A percentile compares a stretch with the other conserved stretches of the same genome.
Evolutionary conservation across 2,888 invertebrate genomes (phyloP).

Genomic region (Lasioglossum vierecki): DNA sequence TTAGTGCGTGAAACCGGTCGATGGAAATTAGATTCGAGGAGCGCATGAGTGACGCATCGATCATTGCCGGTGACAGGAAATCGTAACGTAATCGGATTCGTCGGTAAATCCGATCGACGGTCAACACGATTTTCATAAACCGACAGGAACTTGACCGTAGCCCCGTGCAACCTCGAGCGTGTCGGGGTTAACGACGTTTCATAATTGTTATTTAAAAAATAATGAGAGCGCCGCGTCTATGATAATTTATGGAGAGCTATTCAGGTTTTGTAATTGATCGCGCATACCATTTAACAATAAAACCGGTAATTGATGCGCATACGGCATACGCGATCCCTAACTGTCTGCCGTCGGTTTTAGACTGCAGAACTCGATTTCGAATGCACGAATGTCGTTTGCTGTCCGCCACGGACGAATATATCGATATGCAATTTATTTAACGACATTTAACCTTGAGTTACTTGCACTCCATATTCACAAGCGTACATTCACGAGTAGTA

Average conservation of each 20-base stretch:
- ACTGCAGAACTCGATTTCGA: neutral
- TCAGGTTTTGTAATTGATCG: neutral
- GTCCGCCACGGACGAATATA: too few relatives aligned
- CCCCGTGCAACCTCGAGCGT: neutral
- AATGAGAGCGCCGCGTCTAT: neutral
- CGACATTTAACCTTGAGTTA: too few relatives aligned
- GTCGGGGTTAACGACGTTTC: neutral
- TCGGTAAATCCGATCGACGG: neutral
- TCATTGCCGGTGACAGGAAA: neutral
- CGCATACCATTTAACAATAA: neutral
- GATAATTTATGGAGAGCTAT: slow-evolving; percentile 3
- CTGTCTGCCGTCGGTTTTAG: neutral
- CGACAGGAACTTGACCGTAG: neutral
- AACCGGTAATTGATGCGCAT: neutral
- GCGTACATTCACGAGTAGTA: too few relatives aligned
- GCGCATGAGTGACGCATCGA: neutral
- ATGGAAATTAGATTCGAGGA: neutral
- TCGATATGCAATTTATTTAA: too few relatives aligned
- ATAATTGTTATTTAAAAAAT: neutral
- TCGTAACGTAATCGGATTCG: neutral
- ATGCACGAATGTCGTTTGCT: neutral
- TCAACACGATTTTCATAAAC: neutral
- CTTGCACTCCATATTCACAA: too few relatives aligned
- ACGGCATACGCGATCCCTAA: neutral
- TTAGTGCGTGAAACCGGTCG: neutral